These are phyloP conservation scores for Perodicticus potto DNA, from an alignment of 2,797 vertebrate genomes.

Conservation along the genomic window DNA sequence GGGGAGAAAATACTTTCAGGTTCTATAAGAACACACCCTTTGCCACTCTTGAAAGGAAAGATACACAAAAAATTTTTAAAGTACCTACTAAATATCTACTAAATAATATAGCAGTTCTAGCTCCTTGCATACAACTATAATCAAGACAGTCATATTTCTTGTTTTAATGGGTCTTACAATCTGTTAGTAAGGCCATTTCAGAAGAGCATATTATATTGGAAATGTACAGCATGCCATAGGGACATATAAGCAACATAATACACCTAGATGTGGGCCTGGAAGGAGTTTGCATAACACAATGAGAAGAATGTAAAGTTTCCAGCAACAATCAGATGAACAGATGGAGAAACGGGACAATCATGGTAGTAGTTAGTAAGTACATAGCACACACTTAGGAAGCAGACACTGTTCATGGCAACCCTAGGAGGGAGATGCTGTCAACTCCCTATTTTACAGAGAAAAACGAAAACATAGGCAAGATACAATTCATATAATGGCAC, in stretches of 20 bases:
- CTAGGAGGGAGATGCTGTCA: not conserved
- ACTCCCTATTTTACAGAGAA: not conserved
- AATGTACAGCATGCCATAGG: not conserved
- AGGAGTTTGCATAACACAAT: not conserved
- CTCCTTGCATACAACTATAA: not conserved
- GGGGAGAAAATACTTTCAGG: not conserved
- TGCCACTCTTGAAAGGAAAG: not conserved
- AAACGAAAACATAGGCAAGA: not conserved
- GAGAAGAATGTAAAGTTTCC: not conserved
- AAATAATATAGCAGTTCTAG: not conserved
- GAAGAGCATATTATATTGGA: not conserved
- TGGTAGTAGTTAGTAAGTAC: not conserved
- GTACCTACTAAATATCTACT: not conserved
- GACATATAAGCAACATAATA: not conserved
- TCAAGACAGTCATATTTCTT: not conserved
- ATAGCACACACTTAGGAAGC: not conserved
- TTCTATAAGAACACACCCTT: not conserved
- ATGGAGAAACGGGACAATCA: not conserved
- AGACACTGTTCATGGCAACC: not conserved
- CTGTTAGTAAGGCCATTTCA: not conserved
- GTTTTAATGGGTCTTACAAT: not conserved
- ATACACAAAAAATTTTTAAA: not conserved
- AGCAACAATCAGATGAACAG: not conserved
- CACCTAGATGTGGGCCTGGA: not conserved
- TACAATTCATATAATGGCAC: not conserved